phyloP scores from a whole-genome alignment of 1,140 invertebrate species.

The Diplogasteroides magnus region DNA sequence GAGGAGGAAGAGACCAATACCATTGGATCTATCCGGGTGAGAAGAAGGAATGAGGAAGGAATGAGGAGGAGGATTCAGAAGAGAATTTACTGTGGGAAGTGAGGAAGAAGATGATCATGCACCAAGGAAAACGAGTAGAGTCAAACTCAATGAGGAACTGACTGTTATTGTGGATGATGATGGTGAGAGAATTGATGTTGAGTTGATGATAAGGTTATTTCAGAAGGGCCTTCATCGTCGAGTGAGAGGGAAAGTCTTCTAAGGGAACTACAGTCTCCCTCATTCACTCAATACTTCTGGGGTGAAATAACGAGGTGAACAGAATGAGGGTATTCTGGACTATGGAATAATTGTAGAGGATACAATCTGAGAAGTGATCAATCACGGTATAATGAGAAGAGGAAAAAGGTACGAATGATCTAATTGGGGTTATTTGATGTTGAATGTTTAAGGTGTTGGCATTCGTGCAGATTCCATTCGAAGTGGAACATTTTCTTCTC shows the following conservation, averaged over 20 bases:
- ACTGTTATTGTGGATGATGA: not conserved
- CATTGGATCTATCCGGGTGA: too few species aligned
- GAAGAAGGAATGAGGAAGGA: not conserved
- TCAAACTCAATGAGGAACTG: not conserved
- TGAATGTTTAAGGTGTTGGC: slow-evolving; percentile 75
- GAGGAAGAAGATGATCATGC: not conserved
- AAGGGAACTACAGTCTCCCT: not conserved
- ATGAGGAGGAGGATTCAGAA: not conserved
- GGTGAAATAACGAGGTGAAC: not conserved
- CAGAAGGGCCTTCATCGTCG: not conserved
- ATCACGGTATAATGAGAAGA: slow-evolving; percentile 79
- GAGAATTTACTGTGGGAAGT: not conserved
- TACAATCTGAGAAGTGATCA: slow-evolving; percentile 58
- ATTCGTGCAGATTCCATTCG: slow-evolving; percentile 89
- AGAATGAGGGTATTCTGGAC: not conserved
- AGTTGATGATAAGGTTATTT: too few species aligned
- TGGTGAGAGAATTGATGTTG: not conserved
- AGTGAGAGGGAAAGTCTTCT: not conserved
- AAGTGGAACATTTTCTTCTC: slow-evolving; percentile 76
- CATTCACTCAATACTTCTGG: not conserved
- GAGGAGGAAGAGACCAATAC: too few species aligned
- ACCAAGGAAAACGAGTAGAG: not conserved
- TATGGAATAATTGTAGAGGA: slow-evolving; percentile 38
- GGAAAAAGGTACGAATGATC: slow-evolving; percentile 53
- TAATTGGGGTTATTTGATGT: not conserved